These are phyloP conservation scores for Pelecanoides urinatrix DNA, from an alignment of 2,113 vertebrate species.

Conservation along the genomic window DNA sequence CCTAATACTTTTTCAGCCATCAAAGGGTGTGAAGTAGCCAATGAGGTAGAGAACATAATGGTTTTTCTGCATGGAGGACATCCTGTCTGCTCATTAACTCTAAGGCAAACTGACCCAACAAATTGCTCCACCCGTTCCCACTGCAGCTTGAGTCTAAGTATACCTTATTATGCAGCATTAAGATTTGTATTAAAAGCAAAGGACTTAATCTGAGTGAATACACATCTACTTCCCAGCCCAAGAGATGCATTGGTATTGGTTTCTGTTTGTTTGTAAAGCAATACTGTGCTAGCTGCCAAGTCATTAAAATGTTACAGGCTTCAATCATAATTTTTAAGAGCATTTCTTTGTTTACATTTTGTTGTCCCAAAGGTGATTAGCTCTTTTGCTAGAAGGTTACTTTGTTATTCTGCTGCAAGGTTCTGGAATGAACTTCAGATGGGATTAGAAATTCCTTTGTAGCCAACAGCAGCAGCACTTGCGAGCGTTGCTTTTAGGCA, in stretches of 20 bases:
- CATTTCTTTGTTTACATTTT: conserved; percentile 8
- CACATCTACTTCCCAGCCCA: not conserved
- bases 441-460: not conserved
- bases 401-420: not conserved
- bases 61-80: not conserved
- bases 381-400: conserved; percentile 3
- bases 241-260: not conserved
- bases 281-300: not conserved
- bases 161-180: not conserved
- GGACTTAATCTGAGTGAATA: not conserved
- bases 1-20: not conserved
- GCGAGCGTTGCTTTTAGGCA: not conserved
- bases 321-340: conserved; percentile 14
- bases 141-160: not conserved
- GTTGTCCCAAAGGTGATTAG: not conserved
- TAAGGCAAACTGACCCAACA: not conserved
- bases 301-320: not conserved
- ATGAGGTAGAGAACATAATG: not conserved
- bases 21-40: not conserved
- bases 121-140: not conserved
- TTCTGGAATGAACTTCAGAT: not conserved
- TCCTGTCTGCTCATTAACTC: not conserved
- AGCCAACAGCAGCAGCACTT: not conserved
- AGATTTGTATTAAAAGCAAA: not conserved
- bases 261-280: not conserved